Percentiles rank a stretch among this genome's conserved stretches.
phyloP scores from a whole-genome alignment of 1,140 invertebrate genomes.

The Meloidogyne floridensis region DNA sequence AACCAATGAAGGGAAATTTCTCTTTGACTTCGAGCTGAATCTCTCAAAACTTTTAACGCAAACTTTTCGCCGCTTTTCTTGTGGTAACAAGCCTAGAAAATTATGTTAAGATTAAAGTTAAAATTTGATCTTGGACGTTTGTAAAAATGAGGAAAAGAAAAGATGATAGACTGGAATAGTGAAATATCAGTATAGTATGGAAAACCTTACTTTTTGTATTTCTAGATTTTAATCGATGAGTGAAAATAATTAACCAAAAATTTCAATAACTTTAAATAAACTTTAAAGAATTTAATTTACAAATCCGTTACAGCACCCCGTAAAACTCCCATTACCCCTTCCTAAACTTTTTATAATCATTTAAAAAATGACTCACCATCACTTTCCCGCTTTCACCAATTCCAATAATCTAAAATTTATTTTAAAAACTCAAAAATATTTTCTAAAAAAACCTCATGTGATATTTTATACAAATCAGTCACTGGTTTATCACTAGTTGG shows the following conservation, averaged over 20 bases:
- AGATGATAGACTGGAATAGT: too few species aligned
- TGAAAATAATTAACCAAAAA: too few species aligned
- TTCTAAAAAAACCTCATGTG: constrained; percentile 71
- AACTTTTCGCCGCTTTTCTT: constrained; percentile 76
- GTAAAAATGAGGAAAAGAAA: too few species aligned
- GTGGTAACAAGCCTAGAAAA: constrained; percentile 71
- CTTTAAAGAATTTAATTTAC: too few species aligned
- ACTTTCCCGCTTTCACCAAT: constrained; percentile 94
- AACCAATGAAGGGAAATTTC: constrained; percentile 95
- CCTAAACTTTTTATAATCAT: not conserved
- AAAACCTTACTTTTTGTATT: too few species aligned
- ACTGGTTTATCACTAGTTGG: constrained; percentile 69
- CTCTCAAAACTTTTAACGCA: constrained; percentile 87
- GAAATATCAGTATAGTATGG: too few species aligned
- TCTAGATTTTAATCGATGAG: too few species aligned
- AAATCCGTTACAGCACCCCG: too few species aligned
- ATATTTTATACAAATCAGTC: constrained; percentile 88
- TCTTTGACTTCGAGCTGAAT: constrained; percentile 84
- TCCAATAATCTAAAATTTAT: constrained; percentile 76
- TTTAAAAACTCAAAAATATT: constrained; percentile 16
- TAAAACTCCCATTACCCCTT: too few species aligned
- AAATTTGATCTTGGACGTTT: not conserved
- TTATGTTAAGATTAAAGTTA: not conserved
- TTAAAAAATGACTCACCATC: constrained; percentile 55
- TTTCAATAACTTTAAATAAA: too few species aligned